Evolutionary conservation across 2,888 invertebrate genomes (phyloP), one percentile per base, ranked within the genome.

Genomic region (Chironomus riparius): DNA sequence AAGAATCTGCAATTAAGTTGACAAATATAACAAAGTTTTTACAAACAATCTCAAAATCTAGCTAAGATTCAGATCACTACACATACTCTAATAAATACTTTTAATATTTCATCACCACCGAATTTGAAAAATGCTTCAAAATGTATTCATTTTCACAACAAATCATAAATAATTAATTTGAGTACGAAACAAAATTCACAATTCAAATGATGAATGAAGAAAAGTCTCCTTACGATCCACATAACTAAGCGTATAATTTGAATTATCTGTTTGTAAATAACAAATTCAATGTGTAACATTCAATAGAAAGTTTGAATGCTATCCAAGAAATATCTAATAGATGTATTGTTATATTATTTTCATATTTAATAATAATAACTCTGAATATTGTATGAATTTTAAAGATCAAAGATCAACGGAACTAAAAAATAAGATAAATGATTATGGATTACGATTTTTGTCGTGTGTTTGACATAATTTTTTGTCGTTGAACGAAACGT

Each of bases 331-430:
- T 56, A 18, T 15, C 56, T 15, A 56, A 56, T 56, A 56, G 56
- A 56, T 56, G 15, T 56, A 15, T 56, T n/a, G 50, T 13, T 50
- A 15, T 18, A 15, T 38, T 15, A 56, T 56, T 15, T 56, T 15
- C 18, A 56, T 18, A 18, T 15, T 15, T 56, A 18, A 15, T 56
- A 38, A 56, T 56, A 18, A 56, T 56, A 56, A 18, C 56, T 56
- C 10, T 65, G 65, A 22, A 65, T 62, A 62, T 72, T 61, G 38
- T 47, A 50, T 72, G 50, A 28, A 38, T 22, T 72, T 72, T 38
- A 4, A 12, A 73, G 72, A 73, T 73, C 62, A 73, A 73, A 73
- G 47, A 47, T 73, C 72, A 73, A 10, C 61, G 61, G 56, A 73
- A 73, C 61, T 73, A 73, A 62, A 62, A 65, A 18, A 65, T 5